phyloP scores from a whole-genome alignment of 2,888 invertebrate species.

The Lasioglossum zephyrum region DNA sequence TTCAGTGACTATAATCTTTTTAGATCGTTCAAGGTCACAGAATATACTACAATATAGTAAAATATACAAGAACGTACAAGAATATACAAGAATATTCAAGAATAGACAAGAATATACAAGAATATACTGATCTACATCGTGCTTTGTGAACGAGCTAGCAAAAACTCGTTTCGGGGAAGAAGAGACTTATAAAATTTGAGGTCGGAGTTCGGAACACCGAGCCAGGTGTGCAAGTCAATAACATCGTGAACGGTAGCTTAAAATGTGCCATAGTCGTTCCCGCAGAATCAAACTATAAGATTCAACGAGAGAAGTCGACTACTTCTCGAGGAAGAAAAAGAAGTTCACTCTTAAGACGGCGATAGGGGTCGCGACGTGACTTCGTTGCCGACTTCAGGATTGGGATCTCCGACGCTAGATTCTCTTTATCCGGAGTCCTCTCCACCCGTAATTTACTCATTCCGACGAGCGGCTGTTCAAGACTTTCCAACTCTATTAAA shows the following conservation, averaged over 20 bases:
- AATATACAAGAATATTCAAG: no score
- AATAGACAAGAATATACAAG: no score
- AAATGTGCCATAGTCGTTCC: background rate
- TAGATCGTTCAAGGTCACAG: no score
- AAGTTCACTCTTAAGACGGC: background rate
- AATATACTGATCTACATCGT: no score
- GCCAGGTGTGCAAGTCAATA: background rate
- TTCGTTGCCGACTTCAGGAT: background rate
- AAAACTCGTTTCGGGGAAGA: background rate
- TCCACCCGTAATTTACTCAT: constrained; percentile 19
- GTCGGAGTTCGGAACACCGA: background rate
- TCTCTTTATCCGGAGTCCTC: background rate
- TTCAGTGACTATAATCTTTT: no score
- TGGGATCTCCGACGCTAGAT: background rate
- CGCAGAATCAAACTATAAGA: background rate
- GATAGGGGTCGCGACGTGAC: constrained; percentile 17
- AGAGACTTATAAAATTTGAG: background rate
- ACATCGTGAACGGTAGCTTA: background rate
- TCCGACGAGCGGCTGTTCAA: background rate
- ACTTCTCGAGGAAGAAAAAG: background rate
- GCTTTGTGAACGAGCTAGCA: background rate
- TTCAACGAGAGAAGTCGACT: background rate
- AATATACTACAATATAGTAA: no score
- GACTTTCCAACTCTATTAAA: constrained; percentile 9
- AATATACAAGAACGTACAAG: no score